Conservation (phyloP, 2,113 vertebrate genomes). For the Pipa parva region DNA sequence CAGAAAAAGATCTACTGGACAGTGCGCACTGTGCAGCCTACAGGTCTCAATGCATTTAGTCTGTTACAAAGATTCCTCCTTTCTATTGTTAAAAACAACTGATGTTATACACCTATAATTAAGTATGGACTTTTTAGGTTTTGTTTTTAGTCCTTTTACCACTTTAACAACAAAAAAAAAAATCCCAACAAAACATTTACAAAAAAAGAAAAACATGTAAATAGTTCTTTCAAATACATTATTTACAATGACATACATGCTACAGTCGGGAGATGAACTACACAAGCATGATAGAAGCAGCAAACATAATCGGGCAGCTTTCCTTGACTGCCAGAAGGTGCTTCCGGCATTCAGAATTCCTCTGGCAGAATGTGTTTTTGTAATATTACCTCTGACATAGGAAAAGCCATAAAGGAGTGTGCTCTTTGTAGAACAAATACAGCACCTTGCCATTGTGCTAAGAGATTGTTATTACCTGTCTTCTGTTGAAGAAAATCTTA, state of each 20-base stretch:
- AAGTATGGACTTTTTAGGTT: background rate
- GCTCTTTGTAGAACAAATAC: background rate
- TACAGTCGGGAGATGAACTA: background rate
- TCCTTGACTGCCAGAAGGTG: too few species aligned
- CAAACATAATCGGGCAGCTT: background rate
- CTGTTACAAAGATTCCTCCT: background rate
- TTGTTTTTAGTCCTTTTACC: background rate
- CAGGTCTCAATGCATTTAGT: background rate
- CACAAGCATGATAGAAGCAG: background rate
- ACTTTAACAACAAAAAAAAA: background rate
- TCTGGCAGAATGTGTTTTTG: background rate
- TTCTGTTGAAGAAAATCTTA: background rate
- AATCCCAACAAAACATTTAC: slow-evolving; percentile 39
- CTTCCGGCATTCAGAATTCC: background rate
- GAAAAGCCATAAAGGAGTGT: background rate
- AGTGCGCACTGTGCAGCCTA: background rate
- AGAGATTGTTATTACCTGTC: background rate
- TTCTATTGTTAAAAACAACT: slow-evolving; percentile 9
- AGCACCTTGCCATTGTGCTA: background rate
- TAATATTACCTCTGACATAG: background rate
- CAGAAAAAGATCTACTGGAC: background rate
- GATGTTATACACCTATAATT: background rate
- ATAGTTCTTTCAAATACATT: slow-evolving; percentile 61
- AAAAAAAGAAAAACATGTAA: slow-evolving; percentile 65
- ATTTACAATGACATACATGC: slow-evolving; percentile 54